Base-by-base conservation (phyloP, 2,888 invertebrate genomes). In the Phengaris arion region DNA sequence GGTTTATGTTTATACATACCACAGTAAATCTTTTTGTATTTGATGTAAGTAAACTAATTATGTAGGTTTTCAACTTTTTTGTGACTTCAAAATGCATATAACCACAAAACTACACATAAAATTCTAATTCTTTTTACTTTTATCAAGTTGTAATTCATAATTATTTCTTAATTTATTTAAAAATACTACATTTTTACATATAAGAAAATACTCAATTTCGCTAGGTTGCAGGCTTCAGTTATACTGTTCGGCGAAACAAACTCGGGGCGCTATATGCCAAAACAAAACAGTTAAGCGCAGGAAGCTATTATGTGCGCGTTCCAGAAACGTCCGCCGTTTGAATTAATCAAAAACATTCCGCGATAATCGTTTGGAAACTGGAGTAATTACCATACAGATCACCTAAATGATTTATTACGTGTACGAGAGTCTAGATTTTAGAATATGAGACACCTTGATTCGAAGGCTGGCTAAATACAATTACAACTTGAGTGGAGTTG, bases 301-400 rank as follows among this genome's bases (percentile, higher is more conserved):
- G 64, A 64, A 64, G 35, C 64, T 35, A 64, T 64, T 64, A 64
- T n/a, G 55, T 4, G 15, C 64, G 35, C 64, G 64, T 12, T 64
- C 64, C 64, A 64, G 64, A 64, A 64, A 64, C 64, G 64, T 52
- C 52, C 52, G 35, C 64, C 64, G 64, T 64, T 64, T 64, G 45
- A 64, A 64, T 64, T 64, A 64, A 64, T 64, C 64, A 64, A 64
- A 64, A 64, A 64, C 35, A 64, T 64, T 64, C 2, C 64, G 64
- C 64, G 64, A 13, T 35, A 64, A 35, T 64, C 64, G 64, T 35
- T 35, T 64, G 64, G 64, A 64, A 35, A 64, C 35, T 64, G 64
- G 64, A 64, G 64, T 64, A 64, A 64, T 64, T 64, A 64, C 64
- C 64, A 64, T 64, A 64, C 35, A 64, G 35, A 64, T 64, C 64